A percentile compares a stretch with the other conserved stretches of the same genome.
Evolutionary conservation across 2,113 vertebrate species (phyloP).

Genomic region (Nannobrachium achirus): DNA sequence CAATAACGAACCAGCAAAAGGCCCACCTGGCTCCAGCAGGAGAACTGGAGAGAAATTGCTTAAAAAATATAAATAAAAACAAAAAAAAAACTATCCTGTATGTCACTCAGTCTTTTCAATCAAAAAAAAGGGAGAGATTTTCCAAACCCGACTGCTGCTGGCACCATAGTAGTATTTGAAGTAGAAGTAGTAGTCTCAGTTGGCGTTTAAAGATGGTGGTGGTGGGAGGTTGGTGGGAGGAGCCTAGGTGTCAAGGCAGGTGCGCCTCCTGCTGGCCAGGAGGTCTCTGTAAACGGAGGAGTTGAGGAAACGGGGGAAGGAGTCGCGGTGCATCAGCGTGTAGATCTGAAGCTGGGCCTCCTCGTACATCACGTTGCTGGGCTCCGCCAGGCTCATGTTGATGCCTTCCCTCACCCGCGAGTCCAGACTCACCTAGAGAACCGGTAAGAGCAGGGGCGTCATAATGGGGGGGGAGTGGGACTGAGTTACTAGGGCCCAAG

Average conservation of each 20-base stretch:
- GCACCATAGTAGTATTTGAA: slow-evolving; percentile 77
- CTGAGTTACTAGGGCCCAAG: not conserved
- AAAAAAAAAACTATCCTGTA: slow-evolving; percentile 62
- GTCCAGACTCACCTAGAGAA: slow-evolving; percentile 93
- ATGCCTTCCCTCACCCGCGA: slow-evolving; percentile 95
- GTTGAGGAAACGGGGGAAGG: slow-evolving; percentile 96
- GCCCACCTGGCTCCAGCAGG: slow-evolving; percentile 62
- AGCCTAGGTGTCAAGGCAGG: slow-evolving; percentile 90
- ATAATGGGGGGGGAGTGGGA: not conserved
- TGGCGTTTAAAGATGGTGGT: slow-evolving; percentile 58
- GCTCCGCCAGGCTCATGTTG: slow-evolving; percentile 91
- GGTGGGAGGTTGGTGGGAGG: slow-evolving; percentile 26
- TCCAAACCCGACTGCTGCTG: slow-evolving; percentile 74
- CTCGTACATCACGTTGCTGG: slow-evolving; percentile 90
- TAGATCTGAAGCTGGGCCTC: slow-evolving; percentile 98
- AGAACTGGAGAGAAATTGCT: slow-evolving; percentile 73
- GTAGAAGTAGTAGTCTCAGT: slow-evolving; percentile 72
- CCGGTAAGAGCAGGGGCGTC: not conserved
- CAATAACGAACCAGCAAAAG: slow-evolving; percentile 65
- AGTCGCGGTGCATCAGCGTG: slow-evolving; percentile 99
- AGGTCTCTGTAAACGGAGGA: slow-evolving; percentile 93
- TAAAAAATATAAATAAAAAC: slow-evolving; percentile 70
- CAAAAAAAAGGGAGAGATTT: slow-evolving; percentile 71
- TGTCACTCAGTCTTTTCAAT: slow-evolving; percentile 68
- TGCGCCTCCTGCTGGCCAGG: slow-evolving; percentile 84